These are phyloP conservation scores for Paedocypris micromegethes DNA, from an alignment of 2,797 vertebrate genomes.

Conservation along the genomic window DNA sequence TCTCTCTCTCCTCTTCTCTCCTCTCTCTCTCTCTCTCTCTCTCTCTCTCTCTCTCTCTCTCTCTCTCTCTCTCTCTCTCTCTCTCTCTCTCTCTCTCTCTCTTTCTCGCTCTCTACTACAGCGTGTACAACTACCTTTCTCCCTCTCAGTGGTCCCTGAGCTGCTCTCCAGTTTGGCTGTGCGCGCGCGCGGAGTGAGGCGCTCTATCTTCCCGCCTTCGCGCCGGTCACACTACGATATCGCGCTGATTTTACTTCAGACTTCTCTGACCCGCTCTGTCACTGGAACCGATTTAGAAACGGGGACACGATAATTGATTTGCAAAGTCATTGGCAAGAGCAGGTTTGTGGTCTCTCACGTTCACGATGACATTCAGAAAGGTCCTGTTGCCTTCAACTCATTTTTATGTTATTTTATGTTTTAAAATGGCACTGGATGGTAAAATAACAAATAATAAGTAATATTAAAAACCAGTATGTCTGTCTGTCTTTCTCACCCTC, in stretches of 20 bases:
- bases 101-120: constrained; percentile 9
- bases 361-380: constrained; percentile 16
- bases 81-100: constrained; percentile 5
- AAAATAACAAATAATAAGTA: too few species aligned
- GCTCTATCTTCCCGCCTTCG: constrained; percentile 36
- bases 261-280: background rate
- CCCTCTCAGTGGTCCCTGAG: constrained; percentile 26
- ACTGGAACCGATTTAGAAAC: constrained; percentile 17
- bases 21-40: constrained; percentile 12
- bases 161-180: constrained; percentile 24
- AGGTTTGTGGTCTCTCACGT: background rate
- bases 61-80: background rate
- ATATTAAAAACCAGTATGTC: too few species aligned
- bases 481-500: too few species aligned
- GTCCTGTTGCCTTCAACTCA: background rate
- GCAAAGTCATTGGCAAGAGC: background rate
- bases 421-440: background rate
- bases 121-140: constrained; percentile 20
- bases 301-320: constrained; percentile 19
- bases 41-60: constrained; percentile 22
- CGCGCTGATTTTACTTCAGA: constrained; percentile 8
- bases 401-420: constrained; percentile 7
- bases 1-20: background rate
- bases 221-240: background rate
- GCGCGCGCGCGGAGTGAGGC: constrained; percentile 31